phyloP scores from a whole-genome alignment of 2,888 invertebrate species.

The Halocaridina rubra region DNA sequence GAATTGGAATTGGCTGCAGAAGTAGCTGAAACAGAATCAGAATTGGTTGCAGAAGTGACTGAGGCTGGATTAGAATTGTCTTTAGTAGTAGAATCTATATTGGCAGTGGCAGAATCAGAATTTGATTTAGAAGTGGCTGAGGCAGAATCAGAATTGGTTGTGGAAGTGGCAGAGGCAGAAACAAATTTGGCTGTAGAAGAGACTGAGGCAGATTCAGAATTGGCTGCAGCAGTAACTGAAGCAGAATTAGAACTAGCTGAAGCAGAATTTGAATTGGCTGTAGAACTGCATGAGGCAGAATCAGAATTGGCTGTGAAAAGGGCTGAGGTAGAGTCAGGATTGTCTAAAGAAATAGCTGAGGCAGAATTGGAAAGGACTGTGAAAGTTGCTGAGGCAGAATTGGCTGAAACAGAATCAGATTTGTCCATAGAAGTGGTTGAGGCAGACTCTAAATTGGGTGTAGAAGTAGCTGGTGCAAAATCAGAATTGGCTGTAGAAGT shows the following conservation, averaged over 20 bases:
- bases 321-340: background rate
- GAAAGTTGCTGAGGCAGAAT: too few relatives aligned
- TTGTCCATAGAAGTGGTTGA: background rate
- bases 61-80: background rate
- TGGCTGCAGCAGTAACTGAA: too few relatives aligned
- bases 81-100: background rate
- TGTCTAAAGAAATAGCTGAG: background rate
- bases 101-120: background rate
- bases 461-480: background rate
- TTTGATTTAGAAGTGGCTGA: background rate
- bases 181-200: background rate
- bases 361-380: background rate
- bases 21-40: background rate
- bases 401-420: background rate
- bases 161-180: background rate
- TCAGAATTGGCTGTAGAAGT: background rate
- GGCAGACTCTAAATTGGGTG: background rate
- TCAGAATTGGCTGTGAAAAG: background rate
- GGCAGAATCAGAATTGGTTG: background rate
- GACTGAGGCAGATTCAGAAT: background rate
- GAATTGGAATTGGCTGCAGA: too few relatives aligned
- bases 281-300: background rate
- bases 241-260: too few relatives aligned
- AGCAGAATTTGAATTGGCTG: background rate
- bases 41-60: too few relatives aligned